A percentile compares a stretch with the other conserved stretches of the same genome.
phyloP scores from a whole-genome alignment of 2,888 invertebrate genomes.

The Himalopsyche anomala region DNA sequence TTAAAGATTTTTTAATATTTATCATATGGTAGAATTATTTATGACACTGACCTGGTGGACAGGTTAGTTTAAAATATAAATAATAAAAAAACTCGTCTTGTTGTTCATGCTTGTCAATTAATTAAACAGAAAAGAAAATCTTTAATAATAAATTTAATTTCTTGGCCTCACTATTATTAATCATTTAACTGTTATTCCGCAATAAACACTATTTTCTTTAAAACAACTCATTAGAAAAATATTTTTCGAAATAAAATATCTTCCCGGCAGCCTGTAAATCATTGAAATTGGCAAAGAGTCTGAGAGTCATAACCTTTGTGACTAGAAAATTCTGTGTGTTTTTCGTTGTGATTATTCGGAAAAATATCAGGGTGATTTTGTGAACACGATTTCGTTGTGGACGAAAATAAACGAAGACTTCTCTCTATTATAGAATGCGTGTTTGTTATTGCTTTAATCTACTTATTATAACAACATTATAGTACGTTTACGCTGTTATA shows the following conservation, averaged over 20 bases:
- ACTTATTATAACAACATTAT: too few species aligned
- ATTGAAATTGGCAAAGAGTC: constrained; percentile 38
- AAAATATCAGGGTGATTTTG: neutral
- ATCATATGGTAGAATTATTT: neutral
- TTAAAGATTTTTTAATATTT: neutral
- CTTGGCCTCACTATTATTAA: neutral
- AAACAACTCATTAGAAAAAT: constrained; percentile 45
- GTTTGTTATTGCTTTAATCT: constrained; percentile 4
- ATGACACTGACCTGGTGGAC: neutral
- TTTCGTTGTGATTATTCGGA: neutral
- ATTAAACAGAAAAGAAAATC: constrained; percentile 33
- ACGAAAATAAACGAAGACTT: constrained; percentile 3
- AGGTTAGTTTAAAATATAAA: constrained; percentile 16
- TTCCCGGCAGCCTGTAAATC: constrained; percentile 29
- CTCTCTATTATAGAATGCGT: neutral
- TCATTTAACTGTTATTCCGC: constrained; percentile 39
- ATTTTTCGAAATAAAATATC: constrained; percentile 33
- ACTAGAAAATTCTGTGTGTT: constrained; percentile 19
- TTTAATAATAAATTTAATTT: neutral
- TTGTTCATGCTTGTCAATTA: constrained; percentile 19
- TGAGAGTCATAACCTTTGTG: neutral
- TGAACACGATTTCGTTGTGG: neutral
- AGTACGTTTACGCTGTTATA: too few species aligned
- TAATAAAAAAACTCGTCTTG: neutral
- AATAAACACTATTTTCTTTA: constrained; percentile 36